Conservation (phyloP, 2,113 vertebrate species). For the Gila orcuttii region DNA sequence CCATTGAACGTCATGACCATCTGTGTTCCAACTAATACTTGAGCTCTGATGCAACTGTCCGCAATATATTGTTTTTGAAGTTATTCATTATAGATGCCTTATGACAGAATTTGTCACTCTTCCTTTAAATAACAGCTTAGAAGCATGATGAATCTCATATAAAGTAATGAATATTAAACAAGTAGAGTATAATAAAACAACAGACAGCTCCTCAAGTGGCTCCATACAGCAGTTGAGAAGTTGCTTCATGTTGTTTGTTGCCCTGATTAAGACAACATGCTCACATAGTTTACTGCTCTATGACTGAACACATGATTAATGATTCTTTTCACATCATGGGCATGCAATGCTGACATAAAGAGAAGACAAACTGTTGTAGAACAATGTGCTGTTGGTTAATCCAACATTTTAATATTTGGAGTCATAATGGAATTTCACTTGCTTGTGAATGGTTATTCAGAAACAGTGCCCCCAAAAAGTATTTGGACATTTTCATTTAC, state of each 20-base stretch:
- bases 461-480: background rate
- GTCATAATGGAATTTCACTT: background rate
- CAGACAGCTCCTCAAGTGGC: background rate
- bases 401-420: background rate
- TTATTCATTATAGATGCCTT: background rate
- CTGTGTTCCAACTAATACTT: background rate
- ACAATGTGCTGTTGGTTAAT: background rate
- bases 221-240: background rate
- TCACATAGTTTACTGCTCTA: background rate
- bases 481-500: too few species aligned
- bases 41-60: background rate
- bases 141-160: background rate
- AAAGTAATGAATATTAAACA: constrained; percentile 11
- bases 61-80: constrained; percentile 8
- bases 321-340: background rate
- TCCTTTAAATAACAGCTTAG: background rate
- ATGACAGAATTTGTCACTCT: background rate
- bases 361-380: background rate
- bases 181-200: background rate
- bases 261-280: background rate
- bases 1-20: background rate
- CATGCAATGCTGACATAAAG: background rate
- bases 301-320: constrained; percentile 20
- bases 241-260: background rate
- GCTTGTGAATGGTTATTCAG: background rate